Conservation (phyloP, 2,113 vertebrate species). For the Eidolon helvum region DNA sequence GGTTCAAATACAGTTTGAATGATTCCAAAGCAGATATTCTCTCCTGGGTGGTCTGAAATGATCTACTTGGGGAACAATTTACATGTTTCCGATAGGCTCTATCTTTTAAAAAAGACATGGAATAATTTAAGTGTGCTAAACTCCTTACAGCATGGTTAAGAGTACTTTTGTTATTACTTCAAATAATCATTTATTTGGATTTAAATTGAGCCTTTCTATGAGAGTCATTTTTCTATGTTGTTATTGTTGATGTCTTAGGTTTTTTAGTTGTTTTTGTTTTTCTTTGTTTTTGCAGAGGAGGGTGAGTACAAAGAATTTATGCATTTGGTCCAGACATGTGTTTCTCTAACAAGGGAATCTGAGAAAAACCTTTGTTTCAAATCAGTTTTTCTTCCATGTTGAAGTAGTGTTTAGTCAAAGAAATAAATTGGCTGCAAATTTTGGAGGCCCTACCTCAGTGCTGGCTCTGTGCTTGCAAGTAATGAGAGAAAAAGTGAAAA, state of each 20-base stretch:
- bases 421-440: neutral
- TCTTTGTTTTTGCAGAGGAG: neutral
- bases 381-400: neutral
- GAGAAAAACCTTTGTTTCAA: neutral
- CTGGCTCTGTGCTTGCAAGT: too few species aligned
- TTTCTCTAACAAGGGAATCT: slow-evolving; percentile 14
- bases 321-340: neutral
- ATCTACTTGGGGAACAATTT: neutral
- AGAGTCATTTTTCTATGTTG: neutral
- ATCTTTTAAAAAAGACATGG: neutral
- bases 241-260: neutral
- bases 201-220: neutral
- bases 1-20: neutral
- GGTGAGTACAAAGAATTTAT: neutral
- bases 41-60: neutral
- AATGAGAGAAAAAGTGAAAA: neutral
- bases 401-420: neutral
- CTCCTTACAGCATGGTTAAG: neutral
- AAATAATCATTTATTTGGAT: neutral
- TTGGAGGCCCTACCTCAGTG: neutral
- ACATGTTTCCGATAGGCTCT: neutral
- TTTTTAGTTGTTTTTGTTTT: neutral
- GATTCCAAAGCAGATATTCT: neutral
- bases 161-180: neutral
- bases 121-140: neutral